Evolutionary conservation across 2,888 invertebrate genomes (phyloP), one percentile per base, ranked within the genome.

Genomic region (Apoderus coryli): DNA sequence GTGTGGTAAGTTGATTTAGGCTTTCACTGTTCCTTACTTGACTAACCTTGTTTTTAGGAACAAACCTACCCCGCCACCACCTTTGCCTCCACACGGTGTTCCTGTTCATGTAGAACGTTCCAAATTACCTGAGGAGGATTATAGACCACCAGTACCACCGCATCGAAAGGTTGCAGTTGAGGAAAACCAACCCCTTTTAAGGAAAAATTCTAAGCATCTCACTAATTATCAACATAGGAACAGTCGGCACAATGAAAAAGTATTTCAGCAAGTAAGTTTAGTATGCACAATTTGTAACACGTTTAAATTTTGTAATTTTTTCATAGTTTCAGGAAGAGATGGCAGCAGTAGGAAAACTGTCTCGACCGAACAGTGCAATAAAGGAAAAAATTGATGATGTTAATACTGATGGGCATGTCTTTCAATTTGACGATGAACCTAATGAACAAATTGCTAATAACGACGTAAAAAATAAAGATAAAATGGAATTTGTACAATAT

Each of bases 101-200:
- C 46, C 54, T 23, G 50, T 53, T 31, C 49, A 48, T 22, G 43
- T 36, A 29, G 38, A 38, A 5, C 27, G 34, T 22, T 26, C 12
- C 22, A 15, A 15, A n/a, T 28, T 16, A 4, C 28, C 36, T 4
- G 53, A 50, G 34, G 71, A 72, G 45, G 80, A 81, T 41, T 85
- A 86, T 60, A 70, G 78, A 43, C 85, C 86, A 3, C 85, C 85
- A n/a, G 81, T 86, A 32, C 86, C 86, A 12, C 88, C 84, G 15
- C 86, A 86, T 52, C 66, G 85, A 43, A 80, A 77, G 58, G 67
- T 79, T 19, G 57, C 56, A n/a, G 45, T 39, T 30, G 40, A 43
- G 9, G 16, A 38, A n/a, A 45, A 46, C 26, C 33, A 31, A 25
- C 36, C 37, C 25, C n/a, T n/a, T n/a, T n/a, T n/a, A n/a, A n/a